Conservation (phyloP, 2,888 invertebrate species). For the Cylindroiulus punctatus region DNA sequence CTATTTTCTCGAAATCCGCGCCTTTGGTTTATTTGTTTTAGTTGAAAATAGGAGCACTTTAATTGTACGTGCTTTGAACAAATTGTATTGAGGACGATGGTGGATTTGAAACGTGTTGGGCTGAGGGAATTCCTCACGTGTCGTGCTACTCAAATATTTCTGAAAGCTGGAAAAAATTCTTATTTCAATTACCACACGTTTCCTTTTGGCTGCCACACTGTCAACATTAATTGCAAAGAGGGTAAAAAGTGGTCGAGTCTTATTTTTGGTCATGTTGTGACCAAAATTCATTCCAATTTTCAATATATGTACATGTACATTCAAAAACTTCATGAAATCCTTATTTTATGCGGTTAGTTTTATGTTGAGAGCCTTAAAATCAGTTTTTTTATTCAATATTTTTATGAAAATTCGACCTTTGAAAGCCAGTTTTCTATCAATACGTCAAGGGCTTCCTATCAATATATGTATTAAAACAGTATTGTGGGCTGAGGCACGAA, state of each 20-base stretch:
- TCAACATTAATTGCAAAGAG: neutral
- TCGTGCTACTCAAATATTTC: neutral
- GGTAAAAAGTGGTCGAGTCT: too few relatives aligned
- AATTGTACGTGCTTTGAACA: neutral
- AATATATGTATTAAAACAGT: too few relatives aligned
- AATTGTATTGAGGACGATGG: neutral
- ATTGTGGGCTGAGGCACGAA: neutral
- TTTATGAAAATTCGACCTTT: neutral
- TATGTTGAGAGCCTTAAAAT: neutral
- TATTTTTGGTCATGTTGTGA: too few relatives aligned
- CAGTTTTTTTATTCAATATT: neutral
- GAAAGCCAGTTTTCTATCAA: neutral
- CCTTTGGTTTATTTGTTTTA: slow-evolving; percentile 15
- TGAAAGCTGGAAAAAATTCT: neutral
- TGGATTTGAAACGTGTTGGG: neutral
- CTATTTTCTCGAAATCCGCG: slow-evolving; percentile 10
- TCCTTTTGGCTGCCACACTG: neutral
- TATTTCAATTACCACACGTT: neutral
- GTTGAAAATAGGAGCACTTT: slow-evolving; percentile 40
- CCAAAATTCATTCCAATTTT: too few relatives aligned
- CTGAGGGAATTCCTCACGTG: neutral
- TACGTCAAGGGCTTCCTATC: neutral
- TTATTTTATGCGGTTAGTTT: too few relatives aligned
- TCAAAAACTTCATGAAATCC: too few relatives aligned
- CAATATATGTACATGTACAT: too few relatives aligned